phyloP scores from a whole-genome alignment of 2,797 vertebrate genomes.

The Gambusia yucatana region DNA sequence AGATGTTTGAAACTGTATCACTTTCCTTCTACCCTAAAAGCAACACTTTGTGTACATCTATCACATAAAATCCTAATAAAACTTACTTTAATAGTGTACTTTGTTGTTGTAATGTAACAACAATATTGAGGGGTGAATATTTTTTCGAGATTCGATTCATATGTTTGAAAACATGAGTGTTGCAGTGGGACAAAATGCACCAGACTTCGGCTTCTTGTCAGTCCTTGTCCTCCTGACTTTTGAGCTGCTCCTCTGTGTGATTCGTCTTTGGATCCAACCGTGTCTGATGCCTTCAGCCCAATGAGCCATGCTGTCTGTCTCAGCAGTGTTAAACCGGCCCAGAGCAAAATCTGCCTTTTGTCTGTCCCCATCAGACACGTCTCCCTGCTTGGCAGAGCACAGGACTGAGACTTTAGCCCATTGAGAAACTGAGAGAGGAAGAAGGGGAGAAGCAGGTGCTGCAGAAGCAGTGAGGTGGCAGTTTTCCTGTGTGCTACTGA shows the following conservation, averaged over 20 bases:
- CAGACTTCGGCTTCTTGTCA: conserved; percentile 39
- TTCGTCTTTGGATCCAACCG: conserved; percentile 63
- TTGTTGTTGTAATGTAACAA: not conserved
- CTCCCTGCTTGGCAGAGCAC: conserved; percentile 64
- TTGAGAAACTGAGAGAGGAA: conserved; percentile 60
- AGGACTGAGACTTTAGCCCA: conserved; percentile 57
- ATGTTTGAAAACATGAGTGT: conserved; percentile 5
- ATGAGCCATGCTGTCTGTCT: conserved; percentile 72
- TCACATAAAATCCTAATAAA: not conserved
- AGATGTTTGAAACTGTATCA: not conserved
- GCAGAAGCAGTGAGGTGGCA: conserved; percentile 38
- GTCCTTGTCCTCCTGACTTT: conserved; percentile 45
- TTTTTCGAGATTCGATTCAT: not conserved
- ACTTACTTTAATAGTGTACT: not conserved
- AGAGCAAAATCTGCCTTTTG: conserved; percentile 67
- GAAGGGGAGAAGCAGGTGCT: conserved; percentile 69
- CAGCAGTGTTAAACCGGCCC: conserved; percentile 61
- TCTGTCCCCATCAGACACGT: conserved; percentile 58
- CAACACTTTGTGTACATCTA: not conserved
- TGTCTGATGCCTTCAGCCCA: conserved; percentile 70
- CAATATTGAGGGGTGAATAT: not conserved
- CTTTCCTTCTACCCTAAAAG: not conserved
- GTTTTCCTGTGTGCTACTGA: conserved; percentile 65
- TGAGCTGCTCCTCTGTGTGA: conserved; percentile 37
- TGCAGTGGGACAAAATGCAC: conserved; percentile 15